phyloP scores from a whole-genome alignment of 2,113 vertebrate species.

The Halichoerus grypus region DNA sequence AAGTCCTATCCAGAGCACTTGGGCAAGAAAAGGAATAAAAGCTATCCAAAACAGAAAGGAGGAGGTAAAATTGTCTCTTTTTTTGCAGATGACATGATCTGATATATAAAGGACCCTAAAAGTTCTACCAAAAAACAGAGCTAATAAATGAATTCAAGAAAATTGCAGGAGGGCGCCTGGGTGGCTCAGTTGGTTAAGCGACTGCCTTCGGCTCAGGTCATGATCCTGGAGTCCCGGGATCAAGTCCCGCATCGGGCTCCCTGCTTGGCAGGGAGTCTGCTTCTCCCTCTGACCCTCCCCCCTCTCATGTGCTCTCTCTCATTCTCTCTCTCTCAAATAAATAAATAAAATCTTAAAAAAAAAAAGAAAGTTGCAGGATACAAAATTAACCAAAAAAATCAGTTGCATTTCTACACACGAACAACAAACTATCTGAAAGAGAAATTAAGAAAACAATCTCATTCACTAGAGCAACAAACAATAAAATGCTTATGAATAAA shows the following conservation, averaged over 20 bases:
- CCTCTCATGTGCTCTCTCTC: too few species aligned
- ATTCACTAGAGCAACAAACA: background rate
- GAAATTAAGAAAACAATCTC: background rate
- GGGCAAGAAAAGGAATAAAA: background rate
- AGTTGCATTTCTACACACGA: background rate
- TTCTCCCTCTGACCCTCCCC: too few species aligned
- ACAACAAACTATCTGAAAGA: background rate
- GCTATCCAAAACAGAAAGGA: background rate
- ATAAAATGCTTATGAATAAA: background rate
- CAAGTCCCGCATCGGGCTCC: too few species aligned
- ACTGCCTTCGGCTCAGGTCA: too few species aligned
- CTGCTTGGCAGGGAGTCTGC: too few species aligned
- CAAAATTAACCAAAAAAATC: background rate
- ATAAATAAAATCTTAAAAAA: too few species aligned
- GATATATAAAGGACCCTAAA: background rate
- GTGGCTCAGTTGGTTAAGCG: too few species aligned
- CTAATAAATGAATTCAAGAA: background rate
- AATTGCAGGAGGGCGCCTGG: too few species aligned
- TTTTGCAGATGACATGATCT: background rate
- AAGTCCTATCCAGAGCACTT: background rate
- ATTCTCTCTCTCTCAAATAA: too few species aligned
- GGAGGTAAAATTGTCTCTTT: background rate
- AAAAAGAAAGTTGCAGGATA: background rate
- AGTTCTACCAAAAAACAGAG: background rate
- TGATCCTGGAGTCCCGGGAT: too few species aligned